These are phyloP conservation scores for Formica selysi DNA, from an alignment of 1,140 invertebrate genomes.

Conservation along the genomic window DNA sequence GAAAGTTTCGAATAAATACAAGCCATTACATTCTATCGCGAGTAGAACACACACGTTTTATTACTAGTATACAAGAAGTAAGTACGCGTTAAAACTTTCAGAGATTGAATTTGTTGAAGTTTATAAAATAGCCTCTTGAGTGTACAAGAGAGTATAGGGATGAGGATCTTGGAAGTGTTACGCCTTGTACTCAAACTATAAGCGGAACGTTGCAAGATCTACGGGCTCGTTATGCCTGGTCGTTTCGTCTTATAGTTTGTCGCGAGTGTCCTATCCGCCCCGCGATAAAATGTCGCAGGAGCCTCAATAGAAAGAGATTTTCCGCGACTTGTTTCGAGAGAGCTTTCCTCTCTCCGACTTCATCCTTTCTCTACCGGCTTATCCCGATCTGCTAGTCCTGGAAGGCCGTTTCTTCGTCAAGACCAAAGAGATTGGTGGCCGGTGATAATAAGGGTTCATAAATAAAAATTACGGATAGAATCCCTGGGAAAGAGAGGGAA, in stretches of 20 bases:
- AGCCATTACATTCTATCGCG: not conserved
- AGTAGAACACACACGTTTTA: constrained; percentile 12
- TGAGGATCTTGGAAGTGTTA: constrained; percentile 27
- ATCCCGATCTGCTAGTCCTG: constrained; percentile 21
- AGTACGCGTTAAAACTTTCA: constrained; percentile 41
- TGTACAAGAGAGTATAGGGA: not conserved
- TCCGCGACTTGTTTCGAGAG: constrained; percentile 46
- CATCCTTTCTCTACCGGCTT: constrained; percentile 13
- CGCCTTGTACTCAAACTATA: constrained; percentile 52
- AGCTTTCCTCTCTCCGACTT: constrained; percentile 36
- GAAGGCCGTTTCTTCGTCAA: not conserved
- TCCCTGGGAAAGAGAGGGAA: not conserved
- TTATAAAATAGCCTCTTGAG: constrained; percentile 43
- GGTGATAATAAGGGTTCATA: constrained; percentile 74
- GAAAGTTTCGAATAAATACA: constrained; percentile 10
- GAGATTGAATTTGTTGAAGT: constrained; percentile 60
- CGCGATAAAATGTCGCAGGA: constrained; percentile 54
- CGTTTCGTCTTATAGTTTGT: constrained; percentile 24
- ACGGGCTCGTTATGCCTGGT: constrained; percentile 52
- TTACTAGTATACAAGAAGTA: not conserved
- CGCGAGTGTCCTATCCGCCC: constrained; percentile 24
- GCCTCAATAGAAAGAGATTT: constrained; percentile 29
- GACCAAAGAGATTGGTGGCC: constrained; percentile 65
- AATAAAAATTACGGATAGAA: constrained; percentile 76
- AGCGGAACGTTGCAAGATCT: constrained; percentile 54